Conservation (phyloP, 2,888 invertebrate genomes). For the Andrena chrysosceles region DNA sequence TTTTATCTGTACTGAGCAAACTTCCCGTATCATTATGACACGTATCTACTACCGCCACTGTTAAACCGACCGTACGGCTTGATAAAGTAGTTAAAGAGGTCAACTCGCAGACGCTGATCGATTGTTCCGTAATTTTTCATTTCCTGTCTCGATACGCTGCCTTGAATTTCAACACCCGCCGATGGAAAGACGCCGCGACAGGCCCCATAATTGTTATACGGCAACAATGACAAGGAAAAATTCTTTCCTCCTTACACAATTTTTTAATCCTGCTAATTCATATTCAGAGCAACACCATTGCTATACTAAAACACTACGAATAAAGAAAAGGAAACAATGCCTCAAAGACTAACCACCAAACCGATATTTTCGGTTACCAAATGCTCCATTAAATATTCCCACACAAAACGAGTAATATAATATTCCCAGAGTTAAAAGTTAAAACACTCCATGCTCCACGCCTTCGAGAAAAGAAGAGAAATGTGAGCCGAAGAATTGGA, state of each 20-base stretch:
- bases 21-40: conserved; percentile 20
- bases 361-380: too few relatives aligned
- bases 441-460: too few relatives aligned
- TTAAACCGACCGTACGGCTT: conserved; percentile 47
- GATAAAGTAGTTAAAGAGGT: conserved; percentile 62
- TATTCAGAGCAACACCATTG: background rate
- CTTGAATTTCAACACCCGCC: conserved; percentile 49
- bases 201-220: background rate
- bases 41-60: conserved; percentile 33
- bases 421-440: too few relatives aligned
- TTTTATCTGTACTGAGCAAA: conserved; percentile 14
- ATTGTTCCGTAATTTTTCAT: conserved; percentile 62
- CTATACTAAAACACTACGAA: too few relatives aligned
- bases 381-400: too few relatives aligned
- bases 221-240: background rate
- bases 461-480: too few relatives aligned
- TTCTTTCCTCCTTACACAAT: background rate
- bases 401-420: too few relatives aligned
- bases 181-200: background rate
- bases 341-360: too few relatives aligned
- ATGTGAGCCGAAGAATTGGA: too few relatives aligned
- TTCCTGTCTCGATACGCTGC: conserved; percentile 57
- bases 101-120: conserved; percentile 59
- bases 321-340: too few relatives aligned
- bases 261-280: background rate